These are phyloP conservation scores for Bombus balteatus DNA, from an alignment of 1,140 invertebrate genomes.

Conservation along the genomic window DNA sequence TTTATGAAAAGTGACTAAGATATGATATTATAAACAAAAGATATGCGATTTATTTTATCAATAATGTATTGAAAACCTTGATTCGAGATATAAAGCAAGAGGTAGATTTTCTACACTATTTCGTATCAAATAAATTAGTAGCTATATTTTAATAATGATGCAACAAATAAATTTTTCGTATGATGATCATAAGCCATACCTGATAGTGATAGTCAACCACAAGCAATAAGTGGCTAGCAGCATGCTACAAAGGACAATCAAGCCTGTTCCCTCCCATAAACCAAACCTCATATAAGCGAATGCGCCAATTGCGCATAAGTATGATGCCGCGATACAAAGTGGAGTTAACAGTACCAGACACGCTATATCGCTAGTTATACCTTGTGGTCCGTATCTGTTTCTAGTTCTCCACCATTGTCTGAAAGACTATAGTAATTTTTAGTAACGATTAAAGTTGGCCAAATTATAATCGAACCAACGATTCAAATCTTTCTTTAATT, in stretches of 20 bases:
- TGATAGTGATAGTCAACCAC: conserved; percentile 79
- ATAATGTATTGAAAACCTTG: too few species aligned
- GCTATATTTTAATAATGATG: neutral
- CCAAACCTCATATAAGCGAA: conserved; percentile 75
- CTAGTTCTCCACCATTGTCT: conserved; percentile 80
- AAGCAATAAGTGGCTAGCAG: conserved; percentile 76
- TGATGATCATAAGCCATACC: conserved; percentile 61
- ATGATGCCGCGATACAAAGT: conserved; percentile 81
- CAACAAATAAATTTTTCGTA: neutral
- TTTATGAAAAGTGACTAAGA: too few species aligned
- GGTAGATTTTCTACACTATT: neutral
- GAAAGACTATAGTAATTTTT: conserved; percentile 51
- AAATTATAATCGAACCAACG: neutral
- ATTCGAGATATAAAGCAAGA: neutral
- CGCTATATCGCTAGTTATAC: conserved; percentile 81
- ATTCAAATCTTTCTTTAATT: neutral
- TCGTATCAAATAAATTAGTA: too few species aligned
- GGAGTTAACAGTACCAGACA: conserved; percentile 84
- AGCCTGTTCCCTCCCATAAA: conserved; percentile 82
- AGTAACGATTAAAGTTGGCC: neutral
- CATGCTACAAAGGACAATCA: conserved; percentile 77
- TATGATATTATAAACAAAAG: too few species aligned
- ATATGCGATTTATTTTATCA: too few species aligned
- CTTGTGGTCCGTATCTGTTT: conserved; percentile 74
- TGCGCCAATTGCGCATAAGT: conserved; percentile 83